Evolutionary conservation across 2,888 invertebrate species (phyloP).

Genomic region (Zygothrica quintamaculata): DNA sequence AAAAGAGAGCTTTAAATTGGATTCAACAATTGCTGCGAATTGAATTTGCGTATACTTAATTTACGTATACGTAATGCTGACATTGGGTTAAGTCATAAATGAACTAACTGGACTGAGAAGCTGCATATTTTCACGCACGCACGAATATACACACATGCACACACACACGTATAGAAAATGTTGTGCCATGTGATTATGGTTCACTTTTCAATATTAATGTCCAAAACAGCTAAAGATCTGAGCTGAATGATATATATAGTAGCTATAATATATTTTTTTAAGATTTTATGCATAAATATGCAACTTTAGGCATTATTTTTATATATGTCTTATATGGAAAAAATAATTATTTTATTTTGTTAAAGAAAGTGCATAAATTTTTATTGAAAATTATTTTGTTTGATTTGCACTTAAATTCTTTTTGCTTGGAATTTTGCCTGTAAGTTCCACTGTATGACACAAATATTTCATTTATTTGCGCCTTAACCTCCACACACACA

Average conservation of each 20-base stretch:
- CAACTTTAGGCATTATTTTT: too few species aligned
- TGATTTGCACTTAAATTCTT: not conserved
- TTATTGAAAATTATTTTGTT: not conserved
- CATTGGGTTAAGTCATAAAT: constrained; percentile 13
- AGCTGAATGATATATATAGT: too few species aligned
- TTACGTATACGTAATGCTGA: constrained; percentile 34
- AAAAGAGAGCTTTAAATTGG: constrained; percentile 39
- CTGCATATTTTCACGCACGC: constrained; percentile 72
- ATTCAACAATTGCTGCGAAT: constrained; percentile 35
- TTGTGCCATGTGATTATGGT: constrained; percentile 32
- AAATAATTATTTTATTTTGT: too few species aligned
- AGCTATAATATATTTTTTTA: too few species aligned
- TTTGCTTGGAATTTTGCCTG: not conserved
- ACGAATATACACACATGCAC: constrained; percentile 15
- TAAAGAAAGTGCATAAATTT: too few species aligned
- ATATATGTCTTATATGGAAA: too few species aligned
- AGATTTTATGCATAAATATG: too few species aligned
- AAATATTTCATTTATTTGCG: constrained; percentile 82
- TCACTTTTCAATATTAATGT: not conserved
- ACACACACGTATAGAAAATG: constrained; percentile 14
- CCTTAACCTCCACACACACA: constrained; percentile 39
- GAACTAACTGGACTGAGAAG: constrained; percentile 11
- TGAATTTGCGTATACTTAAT: constrained; percentile 40
- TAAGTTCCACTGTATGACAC: constrained; percentile 51
- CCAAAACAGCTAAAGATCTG: too few species aligned